Evolutionary conservation across 2,888 invertebrate genomes (phyloP).

Genomic region (Drosophila bunnanda): DNA sequence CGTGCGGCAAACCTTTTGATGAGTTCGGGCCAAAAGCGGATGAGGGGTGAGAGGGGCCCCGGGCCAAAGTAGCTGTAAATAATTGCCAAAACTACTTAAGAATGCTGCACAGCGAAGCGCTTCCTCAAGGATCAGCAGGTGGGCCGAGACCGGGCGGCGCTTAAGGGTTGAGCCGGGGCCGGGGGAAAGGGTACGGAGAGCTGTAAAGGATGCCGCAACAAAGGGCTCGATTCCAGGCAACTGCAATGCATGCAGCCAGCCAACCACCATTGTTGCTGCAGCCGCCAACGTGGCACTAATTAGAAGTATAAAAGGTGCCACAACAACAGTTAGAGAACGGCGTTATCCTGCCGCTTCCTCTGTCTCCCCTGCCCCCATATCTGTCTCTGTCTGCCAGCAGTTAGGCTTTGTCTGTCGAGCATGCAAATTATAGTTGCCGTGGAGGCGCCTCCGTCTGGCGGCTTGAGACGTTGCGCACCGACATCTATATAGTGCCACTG

Average conservation of each 20-base stretch:
- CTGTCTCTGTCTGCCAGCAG: slow-evolving; percentile 21
- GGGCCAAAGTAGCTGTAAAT: slow-evolving; percentile 76
- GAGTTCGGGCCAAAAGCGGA: slow-evolving; percentile 42
- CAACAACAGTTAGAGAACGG: slow-evolving; percentile 62
- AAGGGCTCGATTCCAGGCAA: slow-evolving; percentile 53
- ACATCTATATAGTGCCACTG: slow-evolving; percentile 6
- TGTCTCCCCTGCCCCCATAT: neutral
- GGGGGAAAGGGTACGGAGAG: neutral
- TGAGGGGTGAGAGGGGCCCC: slow-evolving; percentile 20
- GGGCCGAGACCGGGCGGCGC: neutral
- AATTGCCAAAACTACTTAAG: slow-evolving; percentile 82
- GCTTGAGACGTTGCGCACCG: slow-evolving; percentile 58
- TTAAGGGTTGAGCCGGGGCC: neutral
- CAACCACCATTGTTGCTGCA: slow-evolving; percentile 55
- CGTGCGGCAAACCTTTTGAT: slow-evolving; percentile 74
- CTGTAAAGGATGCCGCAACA: slow-evolving; percentile 62
- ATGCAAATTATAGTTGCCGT: slow-evolving; percentile 68
- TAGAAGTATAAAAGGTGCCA: slow-evolving; percentile 79
- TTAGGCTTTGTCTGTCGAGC: slow-evolving; percentile 65
- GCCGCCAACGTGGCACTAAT: slow-evolving; percentile 75
- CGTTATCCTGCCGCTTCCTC: slow-evolving; percentile 31
- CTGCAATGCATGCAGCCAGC: slow-evolving; percentile 66
- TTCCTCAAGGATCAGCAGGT: slow-evolving; percentile 47
- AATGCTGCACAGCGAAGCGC: slow-evolving; percentile 72
- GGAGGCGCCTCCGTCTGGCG: slow-evolving; percentile 34